phyloP scores from a whole-genome alignment of 2,797 vertebrate genomes.

The Sitta carolinensis region DNA sequence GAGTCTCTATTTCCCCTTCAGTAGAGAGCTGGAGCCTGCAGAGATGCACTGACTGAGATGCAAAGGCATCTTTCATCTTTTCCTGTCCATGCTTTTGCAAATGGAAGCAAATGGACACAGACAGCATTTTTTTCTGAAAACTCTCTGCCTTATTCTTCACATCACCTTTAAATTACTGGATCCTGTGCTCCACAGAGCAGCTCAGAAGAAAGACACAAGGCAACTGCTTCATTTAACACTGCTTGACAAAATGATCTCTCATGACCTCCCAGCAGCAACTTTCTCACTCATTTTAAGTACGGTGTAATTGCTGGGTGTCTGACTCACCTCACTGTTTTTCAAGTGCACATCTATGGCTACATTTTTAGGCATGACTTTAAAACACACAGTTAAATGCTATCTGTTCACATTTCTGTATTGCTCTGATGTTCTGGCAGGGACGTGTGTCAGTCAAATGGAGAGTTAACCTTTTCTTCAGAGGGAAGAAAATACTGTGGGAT shows the following conservation, averaged over 20 bases:
- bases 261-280: conserved; percentile 34
- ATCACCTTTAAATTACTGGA: conserved; percentile 26
- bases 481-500: background rate
- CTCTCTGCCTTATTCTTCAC: background rate
- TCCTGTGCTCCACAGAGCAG: background rate
- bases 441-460: background rate
- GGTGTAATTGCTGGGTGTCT: conserved; percentile 45
- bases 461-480: conserved; percentile 6
- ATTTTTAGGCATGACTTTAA: conserved; percentile 46
- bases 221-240: conserved; percentile 45
- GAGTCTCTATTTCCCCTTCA: background rate
- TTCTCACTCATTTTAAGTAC: conserved; percentile 37
- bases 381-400: background rate
- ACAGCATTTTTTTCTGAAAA: background rate
- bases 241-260: conserved; percentile 37
- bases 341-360: background rate
- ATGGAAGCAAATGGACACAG: background rate
- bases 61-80: background rate
- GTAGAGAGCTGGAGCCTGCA: background rate
- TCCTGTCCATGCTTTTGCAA: background rate
- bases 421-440: background rate
- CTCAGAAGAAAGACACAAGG: background rate
- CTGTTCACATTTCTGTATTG: background rate
- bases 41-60: background rate
- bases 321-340: background rate